phyloP scores from a whole-genome alignment of 2,797 vertebrate species.

The Harpagifer antarcticus region DNA sequence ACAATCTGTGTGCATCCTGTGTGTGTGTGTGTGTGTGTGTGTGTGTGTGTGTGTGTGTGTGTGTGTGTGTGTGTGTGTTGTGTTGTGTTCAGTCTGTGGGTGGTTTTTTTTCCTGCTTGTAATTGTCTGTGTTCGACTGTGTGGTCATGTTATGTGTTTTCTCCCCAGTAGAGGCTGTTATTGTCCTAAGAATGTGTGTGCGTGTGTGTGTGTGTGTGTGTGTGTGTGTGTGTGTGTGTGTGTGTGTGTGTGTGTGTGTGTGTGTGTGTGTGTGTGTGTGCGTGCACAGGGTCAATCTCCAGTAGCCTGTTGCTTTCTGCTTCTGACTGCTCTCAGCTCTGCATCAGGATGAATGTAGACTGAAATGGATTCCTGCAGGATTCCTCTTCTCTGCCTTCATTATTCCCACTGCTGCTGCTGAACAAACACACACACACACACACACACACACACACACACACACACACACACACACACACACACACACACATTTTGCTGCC shows the following conservation, averaged over 20 bases:
- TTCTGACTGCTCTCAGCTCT: conserved; percentile 61
- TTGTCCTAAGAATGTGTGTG: conserved; percentile 70
- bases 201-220: not conserved
- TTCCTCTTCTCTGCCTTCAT: conserved; percentile 67
- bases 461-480: not conserved
- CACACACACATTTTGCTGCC: conserved; percentile 21
- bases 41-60: no score
- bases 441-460: no score
- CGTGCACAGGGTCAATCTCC: conserved; percentile 51
- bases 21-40: no score
- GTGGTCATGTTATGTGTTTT: conserved; percentile 60
- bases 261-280: conserved; percentile 15
- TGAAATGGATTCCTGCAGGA: conserved; percentile 73
- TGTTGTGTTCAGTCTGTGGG: conserved; percentile 32
- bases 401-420: conserved; percentile 59
- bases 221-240: not conserved
- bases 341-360: conserved; percentile 74
- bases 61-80: conserved; percentile 13
- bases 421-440: conserved; percentile 8
- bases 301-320: conserved; percentile 79
- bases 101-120: conserved; percentile 40
- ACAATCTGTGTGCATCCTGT: conserved; percentile 59
- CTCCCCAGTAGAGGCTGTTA: conserved; percentile 75
- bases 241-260: not conserved
- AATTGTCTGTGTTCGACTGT: conserved; percentile 45